These are phyloP conservation scores for Sinocyclocheilus rhinocerous DNA, from an alignment of 2,113 vertebrate species.

Conservation along the genomic window DNA sequence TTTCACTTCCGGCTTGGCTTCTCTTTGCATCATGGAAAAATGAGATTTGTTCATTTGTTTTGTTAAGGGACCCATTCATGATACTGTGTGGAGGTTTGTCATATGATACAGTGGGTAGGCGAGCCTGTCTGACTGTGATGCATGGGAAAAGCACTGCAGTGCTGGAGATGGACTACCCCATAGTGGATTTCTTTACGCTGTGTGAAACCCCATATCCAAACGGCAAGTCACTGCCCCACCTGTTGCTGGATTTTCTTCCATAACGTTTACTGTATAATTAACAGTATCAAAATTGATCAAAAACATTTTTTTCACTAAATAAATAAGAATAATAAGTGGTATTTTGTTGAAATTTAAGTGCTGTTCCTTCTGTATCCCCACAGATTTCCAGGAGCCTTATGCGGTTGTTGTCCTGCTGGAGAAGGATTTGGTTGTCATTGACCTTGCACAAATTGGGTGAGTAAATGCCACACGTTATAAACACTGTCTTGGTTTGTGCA, in stretches of 20 bases:
- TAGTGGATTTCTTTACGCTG: conserved; percentile 95
- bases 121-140: conserved; percentile 98
- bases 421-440: conserved; percentile 96
- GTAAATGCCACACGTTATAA: conserved; percentile 41
- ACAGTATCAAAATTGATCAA: too few relatives aligned
- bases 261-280: neutral
- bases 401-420: conserved; percentile 95
- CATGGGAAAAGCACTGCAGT: conserved; percentile 96
- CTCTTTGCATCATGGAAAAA: conserved; percentile 17
- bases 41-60: conserved; percentile 37
- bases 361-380: neutral
- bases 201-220: conserved; percentile 98
- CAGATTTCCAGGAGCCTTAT: conserved; percentile 98
- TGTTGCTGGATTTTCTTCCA: neutral
- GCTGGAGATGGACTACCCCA: conserved; percentile 98
- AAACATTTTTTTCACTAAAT: neutral
- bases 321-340: neutral
- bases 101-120: conserved; percentile 93
- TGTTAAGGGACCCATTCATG: conserved; percentile 84
- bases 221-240: conserved; percentile 74
- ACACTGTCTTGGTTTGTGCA: neutral
- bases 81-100: conserved; percentile 95
- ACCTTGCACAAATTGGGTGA: conserved; percentile 97
- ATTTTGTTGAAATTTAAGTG: neutral
- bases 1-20: conserved; percentile 1